Evolutionary conservation across 2,888 invertebrate genomes (phyloP), one percentile per base, ranked within the genome.

Genomic region (Lepas anatifera): DNA sequence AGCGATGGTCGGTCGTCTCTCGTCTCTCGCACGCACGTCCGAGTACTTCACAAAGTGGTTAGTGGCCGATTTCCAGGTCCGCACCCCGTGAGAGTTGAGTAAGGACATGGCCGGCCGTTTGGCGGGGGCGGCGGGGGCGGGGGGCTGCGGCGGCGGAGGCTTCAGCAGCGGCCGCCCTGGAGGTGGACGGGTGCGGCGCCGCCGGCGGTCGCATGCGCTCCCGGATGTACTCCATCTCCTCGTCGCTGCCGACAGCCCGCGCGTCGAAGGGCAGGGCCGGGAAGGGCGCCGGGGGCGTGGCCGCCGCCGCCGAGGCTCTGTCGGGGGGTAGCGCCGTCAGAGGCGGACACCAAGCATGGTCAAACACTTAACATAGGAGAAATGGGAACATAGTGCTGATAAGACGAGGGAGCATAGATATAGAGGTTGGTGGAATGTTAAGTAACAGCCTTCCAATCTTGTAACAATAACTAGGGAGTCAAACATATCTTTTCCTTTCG

Each of bases 11-110:
- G 92, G 88, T 72, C 90, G 85, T 73, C 92, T 85, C 79, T 95
- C 95, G 75, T 95, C 92, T 75, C 90, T 89, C 0, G 90, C 88
- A 77, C 89, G 88, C 18, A 97, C 92, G 81, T 97, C 96, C 0
- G 88, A 84, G 71, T 89, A 86, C 41, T 87, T 81, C 74, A 85
- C 80, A 78, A 89, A 90, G 79, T 90, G 90, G 80, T 89, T 89
- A 77, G 87, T 85, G 11, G 86, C 84, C 6, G 88, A 83, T 78
- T 89, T 89, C 86, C 88, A 88, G 18, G 84, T 85, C 73, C 86
- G 86, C 72, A 85, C 83, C 6, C 58, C 58, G 76, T 88, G 88
- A 32, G 85, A 84, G 78, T 86, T 83, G n/a, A 87, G 78, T 11
- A 87, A 78, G 43, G 84, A 83, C 71, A 82, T 78, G 46, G 79